These are phyloP conservation scores for Phasia obesa DNA, from an alignment of 2,888 invertebrate genomes.

Conservation along the genomic window DNA sequence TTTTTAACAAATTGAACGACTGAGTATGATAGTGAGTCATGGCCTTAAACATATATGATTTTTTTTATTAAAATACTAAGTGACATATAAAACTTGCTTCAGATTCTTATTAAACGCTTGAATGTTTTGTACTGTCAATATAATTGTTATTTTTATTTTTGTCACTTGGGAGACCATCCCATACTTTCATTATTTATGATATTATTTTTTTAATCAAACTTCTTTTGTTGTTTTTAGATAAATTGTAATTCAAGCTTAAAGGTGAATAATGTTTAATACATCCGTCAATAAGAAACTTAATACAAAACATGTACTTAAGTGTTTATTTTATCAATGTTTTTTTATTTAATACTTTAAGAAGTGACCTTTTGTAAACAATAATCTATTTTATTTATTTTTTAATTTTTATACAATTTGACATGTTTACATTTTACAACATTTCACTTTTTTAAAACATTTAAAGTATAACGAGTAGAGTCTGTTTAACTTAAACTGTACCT, in stretches of 20 bases:
- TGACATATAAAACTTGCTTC: too few relatives aligned
- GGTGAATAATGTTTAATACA: constrained; percentile 47
- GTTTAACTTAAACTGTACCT: neutral
- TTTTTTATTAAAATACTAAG: too few relatives aligned
- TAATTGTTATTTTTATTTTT: too few relatives aligned
- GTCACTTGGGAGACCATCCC: neutral
- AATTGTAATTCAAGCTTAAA: constrained; percentile 39
- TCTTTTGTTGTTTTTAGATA: constrained; percentile 22
- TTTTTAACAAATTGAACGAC: too few relatives aligned
- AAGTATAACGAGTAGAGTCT: neutral
- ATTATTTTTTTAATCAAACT: constrained; percentile 7
- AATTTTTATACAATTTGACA: constrained; percentile 25
- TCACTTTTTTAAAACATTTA: constrained; percentile 7
- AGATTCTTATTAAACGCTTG: too few relatives aligned
- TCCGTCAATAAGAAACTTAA: constrained; percentile 25
- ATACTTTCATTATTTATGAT: constrained; percentile 7
- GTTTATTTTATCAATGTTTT: constrained; percentile 18
- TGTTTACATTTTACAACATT: constrained; percentile 38
- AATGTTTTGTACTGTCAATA: too few relatives aligned
- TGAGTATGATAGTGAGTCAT: too few relatives aligned
- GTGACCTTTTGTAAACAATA: constrained; percentile 51
- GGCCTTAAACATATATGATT: too few relatives aligned
- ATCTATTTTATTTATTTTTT: neutral
- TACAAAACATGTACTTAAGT: neutral
- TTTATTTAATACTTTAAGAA: constrained; percentile 17